Evolutionary conservation across 1,140 invertebrate genomes (phyloP).

Genomic region (Pseudomyrmex gracilis): DNA sequence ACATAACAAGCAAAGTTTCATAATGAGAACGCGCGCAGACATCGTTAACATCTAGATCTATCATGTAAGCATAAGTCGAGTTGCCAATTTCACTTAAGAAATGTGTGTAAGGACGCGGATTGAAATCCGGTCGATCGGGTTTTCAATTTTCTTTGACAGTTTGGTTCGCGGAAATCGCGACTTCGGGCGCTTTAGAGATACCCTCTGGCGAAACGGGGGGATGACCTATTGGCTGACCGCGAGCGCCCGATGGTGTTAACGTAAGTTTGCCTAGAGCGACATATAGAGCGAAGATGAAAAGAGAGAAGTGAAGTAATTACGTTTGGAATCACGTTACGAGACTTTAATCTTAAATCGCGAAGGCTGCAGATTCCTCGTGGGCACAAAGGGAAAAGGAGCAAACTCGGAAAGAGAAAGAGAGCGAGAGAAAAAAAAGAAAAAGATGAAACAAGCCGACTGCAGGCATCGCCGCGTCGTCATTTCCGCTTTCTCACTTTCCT

Average conservation of each 20-base stretch:
- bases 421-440: background rate
- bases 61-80: slow-evolving; percentile 3
- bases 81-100: slow-evolving; percentile 45
- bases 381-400: background rate
- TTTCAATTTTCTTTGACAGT: background rate
- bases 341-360: slow-evolving; percentile 76
- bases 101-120: background rate
- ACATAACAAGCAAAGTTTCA: slow-evolving; percentile 49
- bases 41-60: slow-evolving; percentile 13
- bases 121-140: background rate
- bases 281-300: slow-evolving; percentile 77
- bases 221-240: slow-evolving; percentile 63
- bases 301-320: slow-evolving; percentile 77
- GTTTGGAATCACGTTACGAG: slow-evolving; percentile 66
- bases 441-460: slow-evolving; percentile 36
- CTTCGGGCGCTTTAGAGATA: slow-evolving; percentile 63
- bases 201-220: slow-evolving; percentile 59
- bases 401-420: background rate
- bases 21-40: slow-evolving; percentile 40
- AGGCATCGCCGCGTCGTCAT: slow-evolving; percentile 36
- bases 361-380: background rate
- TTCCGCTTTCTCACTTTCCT: slow-evolving; percentile 46
- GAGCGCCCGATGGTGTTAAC: slow-evolving; percentile 48
- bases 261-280: slow-evolving; percentile 70
- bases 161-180: slow-evolving; percentile 31